phyloP scores from a whole-genome alignment of 64 coral and sea anemone species.

The Pocillopora verrucosa region DNA sequence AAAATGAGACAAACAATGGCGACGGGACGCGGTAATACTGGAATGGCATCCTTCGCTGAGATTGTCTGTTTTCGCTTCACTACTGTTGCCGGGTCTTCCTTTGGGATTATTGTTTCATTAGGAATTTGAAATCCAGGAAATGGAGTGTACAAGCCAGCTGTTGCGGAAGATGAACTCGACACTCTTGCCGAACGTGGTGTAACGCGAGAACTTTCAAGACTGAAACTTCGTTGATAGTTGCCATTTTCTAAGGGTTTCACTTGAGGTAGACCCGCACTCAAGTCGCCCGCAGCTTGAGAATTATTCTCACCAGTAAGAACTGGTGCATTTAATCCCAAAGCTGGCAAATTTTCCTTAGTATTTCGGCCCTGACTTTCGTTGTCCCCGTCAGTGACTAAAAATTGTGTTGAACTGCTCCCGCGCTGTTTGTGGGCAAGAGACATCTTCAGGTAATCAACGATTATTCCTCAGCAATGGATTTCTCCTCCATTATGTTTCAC shows the following conservation, averaged over 20 bases:
- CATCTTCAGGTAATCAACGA: background rate
- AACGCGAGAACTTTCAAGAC: slow-evolving; percentile 29
- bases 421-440: background rate
- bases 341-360: slow-evolving; percentile 11
- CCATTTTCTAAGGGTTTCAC: slow-evolving; percentile 17
- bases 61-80: slow-evolving; percentile 37
- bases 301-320: background rate
- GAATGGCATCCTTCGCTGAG: slow-evolving; percentile 74
- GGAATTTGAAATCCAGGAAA: slow-evolving; percentile 89
- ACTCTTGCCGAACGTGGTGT: slow-evolving; percentile 32
- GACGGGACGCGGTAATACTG: slow-evolving; percentile 53
- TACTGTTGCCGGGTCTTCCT: slow-evolving; percentile 26
- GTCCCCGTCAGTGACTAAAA: slow-evolving; percentile 1
- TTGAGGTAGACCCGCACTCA: background rate
- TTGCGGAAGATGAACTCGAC: slow-evolving; percentile 54
- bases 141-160: slow-evolving; percentile 51
- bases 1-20: slow-evolving; percentile 80
- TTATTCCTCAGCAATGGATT: background rate
- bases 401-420: slow-evolving; percentile 27
- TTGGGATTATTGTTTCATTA: slow-evolving; percentile 76
- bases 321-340: slow-evolving; percentile 3
- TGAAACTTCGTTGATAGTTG: slow-evolving; percentile 51
- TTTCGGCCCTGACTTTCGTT: background rate
- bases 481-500: background rate
- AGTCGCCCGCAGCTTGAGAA: background rate